Conservation (phyloP, 2,113 vertebrate species). For the Verasper variegatus region DNA sequence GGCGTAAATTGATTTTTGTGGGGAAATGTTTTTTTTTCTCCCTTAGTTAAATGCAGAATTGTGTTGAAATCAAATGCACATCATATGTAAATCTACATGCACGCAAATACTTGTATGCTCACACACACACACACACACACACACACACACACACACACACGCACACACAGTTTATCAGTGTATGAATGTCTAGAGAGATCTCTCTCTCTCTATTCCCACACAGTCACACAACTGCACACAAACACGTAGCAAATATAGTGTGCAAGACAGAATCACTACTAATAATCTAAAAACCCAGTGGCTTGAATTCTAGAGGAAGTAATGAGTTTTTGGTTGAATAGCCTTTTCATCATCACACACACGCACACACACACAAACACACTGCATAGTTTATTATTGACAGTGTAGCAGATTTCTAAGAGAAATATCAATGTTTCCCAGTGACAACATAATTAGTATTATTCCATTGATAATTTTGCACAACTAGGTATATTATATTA, state of each 20-base stretch:
- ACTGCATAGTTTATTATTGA: background rate
- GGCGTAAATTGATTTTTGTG: slow-evolving; percentile 49
- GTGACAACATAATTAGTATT: background rate
- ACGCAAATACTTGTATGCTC: background rate
- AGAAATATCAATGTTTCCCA: background rate
- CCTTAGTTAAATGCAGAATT: slow-evolving; percentile 58
- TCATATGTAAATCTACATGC: background rate
- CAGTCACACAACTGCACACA: background rate
- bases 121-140: background rate
- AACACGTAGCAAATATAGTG: background rate
- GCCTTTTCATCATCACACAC: slow-evolving; percentile 20
- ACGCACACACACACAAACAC: background rate
- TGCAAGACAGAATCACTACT: slow-evolving; percentile 19
- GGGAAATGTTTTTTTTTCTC: slow-evolving; percentile 41
- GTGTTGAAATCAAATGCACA: slow-evolving; percentile 26
- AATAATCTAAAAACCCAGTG: slow-evolving; percentile 25
- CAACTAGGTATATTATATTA: too few species aligned
- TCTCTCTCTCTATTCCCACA: background rate
- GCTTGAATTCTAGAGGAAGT: background rate
- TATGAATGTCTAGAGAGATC: slow-evolving; percentile 15
- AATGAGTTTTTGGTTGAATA: slow-evolving; percentile 27
- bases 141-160: background rate
- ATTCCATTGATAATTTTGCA: background rate
- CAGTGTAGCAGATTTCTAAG: background rate
- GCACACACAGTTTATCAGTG: slow-evolving; percentile 8